Conservation (phyloP, 2,888 invertebrate species). For the Nesidiocoris tenuis region DNA sequence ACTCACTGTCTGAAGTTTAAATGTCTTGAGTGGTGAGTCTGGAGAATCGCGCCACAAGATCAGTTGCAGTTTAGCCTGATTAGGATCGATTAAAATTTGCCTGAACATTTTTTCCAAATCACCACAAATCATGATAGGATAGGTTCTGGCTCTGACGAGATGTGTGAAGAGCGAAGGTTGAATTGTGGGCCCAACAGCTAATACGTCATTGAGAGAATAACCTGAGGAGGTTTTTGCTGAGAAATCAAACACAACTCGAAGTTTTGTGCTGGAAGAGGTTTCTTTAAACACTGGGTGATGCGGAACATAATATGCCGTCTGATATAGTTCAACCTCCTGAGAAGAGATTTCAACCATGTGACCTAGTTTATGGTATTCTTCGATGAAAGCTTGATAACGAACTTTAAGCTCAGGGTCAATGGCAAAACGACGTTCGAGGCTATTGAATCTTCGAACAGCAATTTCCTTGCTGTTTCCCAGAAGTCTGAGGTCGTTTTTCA, state of each 20-base stretch:
- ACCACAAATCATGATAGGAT: conserved; percentile 42
- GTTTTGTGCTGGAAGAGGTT: conserved; percentile 50
- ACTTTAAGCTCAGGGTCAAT: neutral
- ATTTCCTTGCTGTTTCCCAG: conserved; percentile 32
- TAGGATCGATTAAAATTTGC: conserved; percentile 46
- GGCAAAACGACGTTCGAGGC: conserved; percentile 22
- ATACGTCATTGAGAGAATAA: conserved; percentile 44
- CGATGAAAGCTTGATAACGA: conserved; percentile 46
- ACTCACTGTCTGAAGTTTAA: conserved; percentile 48
- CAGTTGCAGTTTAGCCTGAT: conserved; percentile 47
- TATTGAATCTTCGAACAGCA: conserved; percentile 33
- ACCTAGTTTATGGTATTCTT: conserved; percentile 32
- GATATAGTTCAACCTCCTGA: neutral
- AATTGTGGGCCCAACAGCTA: conserved; percentile 38
- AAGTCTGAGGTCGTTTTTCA: conserved; percentile 5
- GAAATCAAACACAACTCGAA: conserved; percentile 52
- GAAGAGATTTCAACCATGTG: conserved; percentile 48
- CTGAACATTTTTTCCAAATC: conserved; percentile 51
- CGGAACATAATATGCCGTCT: conserved; percentile 50
- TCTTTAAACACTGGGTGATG: conserved; percentile 52
- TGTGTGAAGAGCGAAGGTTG: conserved; percentile 36
- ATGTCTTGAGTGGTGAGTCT: conserved; percentile 44
- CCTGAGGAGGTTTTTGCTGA: conserved; percentile 49
- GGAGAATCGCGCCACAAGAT: conserved; percentile 50
- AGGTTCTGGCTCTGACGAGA: conserved; percentile 34